A percentile compares a stretch with the other conserved stretches of the same genome.
Evolutionary conservation across 2,797 vertebrate species (phyloP).

Genomic region (Anisognathus igniventris): DNA sequence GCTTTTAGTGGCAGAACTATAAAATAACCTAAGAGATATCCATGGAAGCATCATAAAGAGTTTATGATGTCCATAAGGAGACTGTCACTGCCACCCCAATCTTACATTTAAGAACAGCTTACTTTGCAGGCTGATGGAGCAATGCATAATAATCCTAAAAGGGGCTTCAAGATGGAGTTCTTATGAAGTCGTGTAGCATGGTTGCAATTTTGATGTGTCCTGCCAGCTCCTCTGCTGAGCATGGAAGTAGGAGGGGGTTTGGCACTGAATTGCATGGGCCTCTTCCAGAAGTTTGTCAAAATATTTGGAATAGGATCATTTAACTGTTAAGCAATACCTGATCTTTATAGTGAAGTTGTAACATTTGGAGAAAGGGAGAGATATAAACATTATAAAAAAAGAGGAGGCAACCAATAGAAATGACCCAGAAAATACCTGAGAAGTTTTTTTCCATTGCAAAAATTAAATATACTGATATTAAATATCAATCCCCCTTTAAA

Average conservation of each 20-base stretch:
- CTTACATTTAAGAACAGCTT: not conserved
- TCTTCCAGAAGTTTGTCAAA: not conserved
- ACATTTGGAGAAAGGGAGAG: not conserved
- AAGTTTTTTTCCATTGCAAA: not conserved
- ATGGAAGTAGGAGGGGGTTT: not conserved
- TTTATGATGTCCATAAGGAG: not conserved
- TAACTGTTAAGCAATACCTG: not conserved
- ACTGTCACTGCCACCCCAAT: no score
- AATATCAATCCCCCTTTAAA: not conserved
- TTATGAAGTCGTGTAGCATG: fast-evolving
- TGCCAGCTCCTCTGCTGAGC: not conserved
- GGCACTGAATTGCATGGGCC: not conserved
- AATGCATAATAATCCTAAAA: not conserved
- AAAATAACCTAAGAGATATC: not conserved
- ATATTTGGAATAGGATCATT: not conserved
- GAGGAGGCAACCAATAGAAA: not conserved
- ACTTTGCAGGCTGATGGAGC: not conserved
- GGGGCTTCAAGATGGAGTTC: not conserved
- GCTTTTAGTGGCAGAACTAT: not conserved
- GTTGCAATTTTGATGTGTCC: not conserved
- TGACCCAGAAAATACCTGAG: not conserved
- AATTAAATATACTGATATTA: not conserved
- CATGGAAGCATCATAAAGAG: not conserved
- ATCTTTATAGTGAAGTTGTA: not conserved
- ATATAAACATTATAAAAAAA: not conserved